Percentiles rank a stretch among this genome's conserved stretches.
Evolutionary conservation across 2,797 vertebrate species (phyloP).

Genomic region (Pseudochirops corinnae): DNA sequence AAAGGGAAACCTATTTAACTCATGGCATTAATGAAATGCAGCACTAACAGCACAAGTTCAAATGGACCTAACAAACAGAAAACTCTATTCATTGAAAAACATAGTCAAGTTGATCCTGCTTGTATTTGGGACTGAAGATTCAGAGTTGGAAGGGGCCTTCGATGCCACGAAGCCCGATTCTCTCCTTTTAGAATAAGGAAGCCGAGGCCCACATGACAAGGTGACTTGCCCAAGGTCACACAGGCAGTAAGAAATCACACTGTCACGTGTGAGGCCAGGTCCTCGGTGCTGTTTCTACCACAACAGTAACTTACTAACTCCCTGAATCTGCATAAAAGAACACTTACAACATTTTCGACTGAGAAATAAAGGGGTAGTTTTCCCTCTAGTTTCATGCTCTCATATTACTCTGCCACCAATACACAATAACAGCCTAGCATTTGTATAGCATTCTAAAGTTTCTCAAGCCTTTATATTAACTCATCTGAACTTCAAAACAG

Average conservation of each 20-base stretch:
- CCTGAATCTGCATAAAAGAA: neutral
- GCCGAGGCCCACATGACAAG: too few relatives aligned
- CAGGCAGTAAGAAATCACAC: too few relatives aligned
- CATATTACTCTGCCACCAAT: neutral
- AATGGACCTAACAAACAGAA: slow-evolving; percentile 26
- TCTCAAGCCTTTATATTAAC: neutral
- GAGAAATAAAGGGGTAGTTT: neutral
- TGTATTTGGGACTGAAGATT: neutral
- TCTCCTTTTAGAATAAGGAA: neutral
- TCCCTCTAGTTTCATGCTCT: neutral
- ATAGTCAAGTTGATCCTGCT: neutral
- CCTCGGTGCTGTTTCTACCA: too few relatives aligned
- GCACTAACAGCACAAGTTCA: slow-evolving; percentile 13
- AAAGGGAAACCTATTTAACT: neutral
- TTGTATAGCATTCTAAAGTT: neutral
- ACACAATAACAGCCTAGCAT: neutral
- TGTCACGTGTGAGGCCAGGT: too few relatives aligned
- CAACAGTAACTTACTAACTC: too few relatives aligned
- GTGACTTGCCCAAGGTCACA: too few relatives aligned
- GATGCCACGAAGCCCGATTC: neutral
- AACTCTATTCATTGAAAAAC: slow-evolving; percentile 29
- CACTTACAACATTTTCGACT: neutral
- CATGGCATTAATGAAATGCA: neutral
- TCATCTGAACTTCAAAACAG: neutral
- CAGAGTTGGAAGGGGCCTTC: neutral